These are phyloP conservation scores for Eclectus roratus DNA, from an alignment of 2,113 vertebrate genomes.

Conservation along the genomic window DNA sequence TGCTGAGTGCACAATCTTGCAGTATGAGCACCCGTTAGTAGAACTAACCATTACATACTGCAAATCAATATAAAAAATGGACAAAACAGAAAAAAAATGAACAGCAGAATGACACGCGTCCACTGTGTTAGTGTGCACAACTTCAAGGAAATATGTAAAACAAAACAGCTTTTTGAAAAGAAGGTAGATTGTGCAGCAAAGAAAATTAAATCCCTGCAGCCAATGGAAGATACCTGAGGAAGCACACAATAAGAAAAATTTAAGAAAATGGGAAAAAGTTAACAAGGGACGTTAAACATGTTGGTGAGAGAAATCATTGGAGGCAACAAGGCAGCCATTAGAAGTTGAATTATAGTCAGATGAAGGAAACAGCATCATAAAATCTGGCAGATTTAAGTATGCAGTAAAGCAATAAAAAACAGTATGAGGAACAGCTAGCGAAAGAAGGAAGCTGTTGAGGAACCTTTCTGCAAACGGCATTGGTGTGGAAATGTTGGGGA, in stretches of 20 bases:
- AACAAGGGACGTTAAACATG: not conserved
- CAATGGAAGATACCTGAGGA: not conserved
- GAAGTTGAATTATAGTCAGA: not conserved
- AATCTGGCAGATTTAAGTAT: not conserved
- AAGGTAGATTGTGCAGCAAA: not conserved
- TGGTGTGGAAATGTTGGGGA: fast-evolving
- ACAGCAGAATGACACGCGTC: not conserved
- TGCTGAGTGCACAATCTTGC: not conserved
- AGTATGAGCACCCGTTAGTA: not conserved
- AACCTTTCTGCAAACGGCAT: not conserved
- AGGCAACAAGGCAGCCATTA: not conserved
- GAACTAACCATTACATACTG: not conserved
- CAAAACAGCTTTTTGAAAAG: not conserved
- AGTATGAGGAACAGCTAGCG: not conserved
- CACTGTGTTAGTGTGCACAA: not conserved
- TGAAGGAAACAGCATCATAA: not conserved
- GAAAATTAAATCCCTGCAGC: not conserved
- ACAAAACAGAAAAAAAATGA: not conserved
- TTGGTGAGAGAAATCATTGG: not conserved
- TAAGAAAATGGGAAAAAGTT: not conserved
- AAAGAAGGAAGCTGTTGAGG: not conserved
- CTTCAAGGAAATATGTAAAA: not conserved
- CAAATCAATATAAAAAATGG: not conserved
- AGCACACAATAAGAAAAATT: not conserved
- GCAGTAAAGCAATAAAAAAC: not conserved